These are phyloP conservation scores for Pelobates fuscus DNA, from an alignment of 2,113 vertebrate species.

Conservation along the genomic window DNA sequence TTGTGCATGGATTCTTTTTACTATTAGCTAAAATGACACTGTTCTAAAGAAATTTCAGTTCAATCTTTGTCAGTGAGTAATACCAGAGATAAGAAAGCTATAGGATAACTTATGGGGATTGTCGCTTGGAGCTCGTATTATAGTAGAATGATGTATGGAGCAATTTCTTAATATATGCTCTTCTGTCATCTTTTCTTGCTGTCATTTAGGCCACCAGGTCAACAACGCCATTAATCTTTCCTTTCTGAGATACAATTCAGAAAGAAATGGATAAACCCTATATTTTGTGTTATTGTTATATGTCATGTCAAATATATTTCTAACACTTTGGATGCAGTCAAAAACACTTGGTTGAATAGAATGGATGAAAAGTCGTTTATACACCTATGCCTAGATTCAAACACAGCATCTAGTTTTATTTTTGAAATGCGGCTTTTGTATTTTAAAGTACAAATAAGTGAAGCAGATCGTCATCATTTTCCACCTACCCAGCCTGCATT, in stretches of 20 bases:
- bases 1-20: background rate
- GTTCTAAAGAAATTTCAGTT: background rate
- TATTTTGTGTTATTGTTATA: no score
- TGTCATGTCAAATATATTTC: no score
- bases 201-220: slow-evolving; percentile 12
- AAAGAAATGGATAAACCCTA: background rate
- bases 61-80: slow-evolving; percentile 2
- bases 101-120: slow-evolving; percentile 7
- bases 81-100: background rate
- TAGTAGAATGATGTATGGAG: slow-evolving; percentile 13
- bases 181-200: slow-evolving; percentile 6
- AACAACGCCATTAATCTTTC: slow-evolving; percentile 2
- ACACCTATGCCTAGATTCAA: no score
- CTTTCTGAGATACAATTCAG: background rate
- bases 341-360: no score
- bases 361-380: no score
- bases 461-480: no score
- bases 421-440: no score
- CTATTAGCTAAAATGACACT: background rate
- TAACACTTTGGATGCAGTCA: no score
- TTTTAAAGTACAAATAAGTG: no score
- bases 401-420: no score
- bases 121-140: background rate
- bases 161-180: slow-evolving; percentile 5
- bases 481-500: no score